Conservation (phyloP, 1,140 invertebrate genomes). For the Rhynchophorus ferrugineus region DNA sequence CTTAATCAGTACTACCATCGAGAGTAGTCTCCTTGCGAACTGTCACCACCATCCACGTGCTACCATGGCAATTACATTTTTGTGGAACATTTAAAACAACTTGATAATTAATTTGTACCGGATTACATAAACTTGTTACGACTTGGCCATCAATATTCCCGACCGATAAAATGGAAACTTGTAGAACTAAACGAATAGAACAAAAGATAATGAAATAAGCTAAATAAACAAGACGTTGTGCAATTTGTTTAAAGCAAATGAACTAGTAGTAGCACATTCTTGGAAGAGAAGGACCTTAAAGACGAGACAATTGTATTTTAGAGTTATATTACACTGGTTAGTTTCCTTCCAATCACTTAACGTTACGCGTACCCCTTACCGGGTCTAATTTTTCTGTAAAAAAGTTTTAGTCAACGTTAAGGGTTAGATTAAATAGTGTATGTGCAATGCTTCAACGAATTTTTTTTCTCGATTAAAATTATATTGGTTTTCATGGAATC, state of each 20-base stretch:
- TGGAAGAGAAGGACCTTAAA: constrained; percentile 1
- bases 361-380: background rate
- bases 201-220: background rate
- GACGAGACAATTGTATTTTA: background rate
- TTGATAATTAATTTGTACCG: background rate
- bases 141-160: too few relatives aligned
- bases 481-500: too few relatives aligned
- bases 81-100: background rate
- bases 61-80: too few relatives aligned
- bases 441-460: too few relatives aligned
- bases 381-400: constrained; percentile 1
- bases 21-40: too few relatives aligned
- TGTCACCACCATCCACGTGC: too few relatives aligned
- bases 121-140: too few relatives aligned
- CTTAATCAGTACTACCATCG: too few relatives aligned
- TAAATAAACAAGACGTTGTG: background rate
- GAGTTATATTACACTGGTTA: background rate
- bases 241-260: background rate
- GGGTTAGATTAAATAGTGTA: too few relatives aligned
- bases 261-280: background rate
- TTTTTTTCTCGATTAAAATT: too few relatives aligned
- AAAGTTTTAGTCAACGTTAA: background rate
- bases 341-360: background rate
- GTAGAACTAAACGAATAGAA: too few relatives aligned
- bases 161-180: too few relatives aligned